Conservation (phyloP, 2,113 vertebrate species). For the Boulengeromyrus knoepffleri region DNA sequence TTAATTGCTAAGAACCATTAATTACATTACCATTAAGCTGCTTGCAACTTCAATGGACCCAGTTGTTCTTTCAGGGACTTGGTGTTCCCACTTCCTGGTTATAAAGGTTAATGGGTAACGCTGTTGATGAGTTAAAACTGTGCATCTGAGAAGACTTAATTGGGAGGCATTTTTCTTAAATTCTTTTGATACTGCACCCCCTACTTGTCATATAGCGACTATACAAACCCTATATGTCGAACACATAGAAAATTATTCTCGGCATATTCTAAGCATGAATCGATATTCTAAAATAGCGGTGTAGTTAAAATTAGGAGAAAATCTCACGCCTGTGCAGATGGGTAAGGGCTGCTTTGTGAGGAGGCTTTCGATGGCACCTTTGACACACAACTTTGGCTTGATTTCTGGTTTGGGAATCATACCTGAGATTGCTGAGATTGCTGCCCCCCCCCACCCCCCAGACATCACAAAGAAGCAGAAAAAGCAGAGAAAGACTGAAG, state of each 20-base stretch:
- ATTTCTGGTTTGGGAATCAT: not conserved
- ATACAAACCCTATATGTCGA: no score
- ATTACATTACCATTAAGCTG: conserved; percentile 8
- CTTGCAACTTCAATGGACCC: conserved; percentile 35
- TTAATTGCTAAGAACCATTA: conserved; percentile 5
- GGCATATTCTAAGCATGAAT: not conserved
- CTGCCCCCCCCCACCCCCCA: not conserved
- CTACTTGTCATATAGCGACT: conserved; percentile 34
- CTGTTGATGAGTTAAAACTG: conserved; percentile 43
- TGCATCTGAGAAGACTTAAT: conserved; percentile 49
- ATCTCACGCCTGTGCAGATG: not conserved
- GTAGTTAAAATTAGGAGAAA: not conserved
- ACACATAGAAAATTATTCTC: not conserved
- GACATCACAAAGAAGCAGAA: not conserved
- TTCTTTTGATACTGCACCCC: conserved; percentile 48
- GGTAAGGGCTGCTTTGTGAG: not conserved
- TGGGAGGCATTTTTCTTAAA: conserved; percentile 50
- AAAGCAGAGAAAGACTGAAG: not conserved
- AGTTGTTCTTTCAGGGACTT: conserved; percentile 39
- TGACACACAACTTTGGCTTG: not conserved
- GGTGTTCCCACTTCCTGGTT: conserved; percentile 39
- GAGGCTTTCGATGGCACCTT: not conserved
- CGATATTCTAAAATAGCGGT: not conserved
- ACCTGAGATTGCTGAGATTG: not conserved
- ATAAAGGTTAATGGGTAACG: conserved; percentile 46